These are phyloP conservation scores for Allygus modestus DNA, from an alignment of 2,888 invertebrate species.

Conservation along the genomic window DNA sequence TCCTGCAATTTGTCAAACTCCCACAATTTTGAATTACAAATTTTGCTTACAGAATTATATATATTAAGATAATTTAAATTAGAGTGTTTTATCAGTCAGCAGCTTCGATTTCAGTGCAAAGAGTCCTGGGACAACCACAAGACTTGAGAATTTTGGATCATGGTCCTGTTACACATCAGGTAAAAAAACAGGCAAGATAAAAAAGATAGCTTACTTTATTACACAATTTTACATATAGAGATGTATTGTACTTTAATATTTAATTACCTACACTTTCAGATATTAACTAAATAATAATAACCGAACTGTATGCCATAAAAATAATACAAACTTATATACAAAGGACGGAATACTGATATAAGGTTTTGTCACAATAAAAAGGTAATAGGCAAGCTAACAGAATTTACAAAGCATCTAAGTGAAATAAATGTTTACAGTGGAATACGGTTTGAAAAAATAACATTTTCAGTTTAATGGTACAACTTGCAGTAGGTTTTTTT, in stretches of 20 bases:
- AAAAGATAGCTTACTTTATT: neutral
- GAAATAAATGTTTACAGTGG: neutral
- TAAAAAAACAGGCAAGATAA: neutral
- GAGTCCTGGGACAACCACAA: no score
- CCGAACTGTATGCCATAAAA: neutral
- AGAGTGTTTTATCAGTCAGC: no score
- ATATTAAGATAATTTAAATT: no score
- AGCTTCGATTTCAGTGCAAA: no score
- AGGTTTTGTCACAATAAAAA: neutral
- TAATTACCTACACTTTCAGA: neutral
- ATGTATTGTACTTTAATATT: neutral
- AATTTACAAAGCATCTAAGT: constrained; percentile 19
- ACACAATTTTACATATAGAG: neutral
- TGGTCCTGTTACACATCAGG: no score
- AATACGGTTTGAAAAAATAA: no score
- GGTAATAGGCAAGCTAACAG: neutral
- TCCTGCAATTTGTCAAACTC: no score
- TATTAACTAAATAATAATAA: neutral
- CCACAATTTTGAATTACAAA: no score
- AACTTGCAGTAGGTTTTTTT: no score
- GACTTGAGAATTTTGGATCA: no score
- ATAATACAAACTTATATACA: constrained; percentile 38
- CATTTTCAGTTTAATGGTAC: no score
- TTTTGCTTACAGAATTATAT: no score
- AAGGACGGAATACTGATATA: constrained; percentile 50